These are phyloP conservation scores for Zapornia atra DNA, from an alignment of 2,113 vertebrate species.

Conservation along the genomic window DNA sequence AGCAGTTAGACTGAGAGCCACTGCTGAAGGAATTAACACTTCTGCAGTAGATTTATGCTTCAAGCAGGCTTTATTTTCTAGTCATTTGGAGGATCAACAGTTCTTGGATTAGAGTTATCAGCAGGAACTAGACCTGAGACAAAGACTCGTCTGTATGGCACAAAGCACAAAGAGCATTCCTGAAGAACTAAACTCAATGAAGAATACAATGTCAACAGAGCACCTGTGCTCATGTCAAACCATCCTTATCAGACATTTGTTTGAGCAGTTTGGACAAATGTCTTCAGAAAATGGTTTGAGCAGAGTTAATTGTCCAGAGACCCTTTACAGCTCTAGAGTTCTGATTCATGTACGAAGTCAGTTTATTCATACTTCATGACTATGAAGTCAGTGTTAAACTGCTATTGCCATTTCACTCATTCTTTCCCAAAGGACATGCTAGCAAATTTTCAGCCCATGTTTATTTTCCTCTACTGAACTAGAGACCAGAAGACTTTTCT, in stretches of 20 bases:
- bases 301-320: background rate
- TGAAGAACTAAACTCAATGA: background rate
- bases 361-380: background rate
- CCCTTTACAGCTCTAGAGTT: background rate
- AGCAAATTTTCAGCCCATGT: background rate
- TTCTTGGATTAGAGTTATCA: background rate
- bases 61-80: background rate
- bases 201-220: background rate
- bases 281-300: background rate
- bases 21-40: background rate
- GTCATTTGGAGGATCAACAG: background rate
- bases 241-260: background rate
- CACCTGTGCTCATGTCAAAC: background rate
- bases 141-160: background rate
- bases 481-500: background rate
- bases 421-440: background rate
- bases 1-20: background rate
- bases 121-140: background rate
- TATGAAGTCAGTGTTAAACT: background rate
- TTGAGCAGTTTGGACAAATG: background rate
- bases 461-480: background rate
- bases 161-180: background rate
- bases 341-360: background rate
- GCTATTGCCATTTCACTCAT: background rate
- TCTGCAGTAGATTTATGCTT: background rate